These are phyloP conservation scores for Heliconius congener DNA, from an alignment of 1,140 invertebrate species.

Conservation along the genomic window DNA sequence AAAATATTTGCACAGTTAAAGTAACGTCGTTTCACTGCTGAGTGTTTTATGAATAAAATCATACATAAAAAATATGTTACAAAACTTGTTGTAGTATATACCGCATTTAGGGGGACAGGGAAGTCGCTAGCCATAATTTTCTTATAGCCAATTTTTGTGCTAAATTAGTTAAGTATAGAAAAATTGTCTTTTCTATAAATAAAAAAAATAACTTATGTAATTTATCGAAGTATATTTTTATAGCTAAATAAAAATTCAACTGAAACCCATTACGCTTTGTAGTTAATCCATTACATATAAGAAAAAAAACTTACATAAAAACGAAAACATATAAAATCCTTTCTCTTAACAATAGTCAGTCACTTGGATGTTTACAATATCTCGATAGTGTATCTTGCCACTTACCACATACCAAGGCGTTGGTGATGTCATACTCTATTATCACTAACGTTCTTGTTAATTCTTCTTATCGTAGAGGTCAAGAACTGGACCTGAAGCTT, in stretches of 20 bases:
- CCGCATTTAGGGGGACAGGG: too few relatives aligned
- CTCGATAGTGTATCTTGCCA: neutral
- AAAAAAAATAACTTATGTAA: too few relatives aligned
- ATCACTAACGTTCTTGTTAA: neutral
- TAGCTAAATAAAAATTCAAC: too few relatives aligned
- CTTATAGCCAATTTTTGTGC: too few relatives aligned
- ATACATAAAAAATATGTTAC: neutral
- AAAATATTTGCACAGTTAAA: neutral
- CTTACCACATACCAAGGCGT: conserved; percentile 5
- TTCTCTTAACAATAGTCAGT: neutral
- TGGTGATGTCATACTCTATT: conserved; percentile 16
- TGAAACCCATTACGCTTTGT: too few relatives aligned
- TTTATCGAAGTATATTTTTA: too few relatives aligned
- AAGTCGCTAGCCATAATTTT: too few relatives aligned
- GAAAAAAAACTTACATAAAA: neutral
- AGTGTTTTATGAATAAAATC: neutral
- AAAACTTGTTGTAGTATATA: too few relatives aligned
- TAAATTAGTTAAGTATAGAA: too few relatives aligned
- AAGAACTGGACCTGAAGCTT: neutral
- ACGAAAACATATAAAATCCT: neutral
- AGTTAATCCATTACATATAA: too few relatives aligned
- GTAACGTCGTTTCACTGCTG: neutral
- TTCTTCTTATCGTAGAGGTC: conserved; percentile 13
- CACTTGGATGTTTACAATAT: neutral
- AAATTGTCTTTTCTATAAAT: too few relatives aligned